phyloP scores from a whole-genome alignment of 2,888 invertebrate genomes.

The Cryptus viduatorius region DNA sequence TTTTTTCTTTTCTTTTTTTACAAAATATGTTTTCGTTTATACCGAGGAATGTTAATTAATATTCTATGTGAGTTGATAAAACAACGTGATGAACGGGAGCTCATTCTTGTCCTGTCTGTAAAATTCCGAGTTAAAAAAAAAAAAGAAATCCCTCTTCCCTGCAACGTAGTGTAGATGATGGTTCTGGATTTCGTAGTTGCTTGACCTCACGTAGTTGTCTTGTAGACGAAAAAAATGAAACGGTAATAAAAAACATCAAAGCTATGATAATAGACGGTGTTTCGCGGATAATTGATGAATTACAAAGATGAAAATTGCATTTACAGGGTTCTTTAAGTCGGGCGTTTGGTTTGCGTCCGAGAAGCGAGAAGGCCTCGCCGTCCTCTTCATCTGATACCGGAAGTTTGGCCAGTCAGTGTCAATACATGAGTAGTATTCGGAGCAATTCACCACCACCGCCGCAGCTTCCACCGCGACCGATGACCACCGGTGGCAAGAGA shows the following conservation, averaged over 20 bases:
- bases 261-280: neutral
- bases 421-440: conserved; percentile 86
- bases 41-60: conserved; percentile 54
- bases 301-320: conserved; percentile 20
- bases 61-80: conserved; percentile 46
- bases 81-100: conserved; percentile 34
- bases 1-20: conserved; percentile 8
- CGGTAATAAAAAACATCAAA: conserved; percentile 13
- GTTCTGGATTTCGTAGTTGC: conserved; percentile 66
- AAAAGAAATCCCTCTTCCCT: conserved; percentile 27
- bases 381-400: conserved; percentile 89
- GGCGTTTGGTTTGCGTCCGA: conserved; percentile 88
- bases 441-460: conserved; percentile 88
- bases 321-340: conserved; percentile 91
- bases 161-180: conserved; percentile 63
- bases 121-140: conserved; percentile 12
- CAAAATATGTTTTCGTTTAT: conserved; percentile 13
- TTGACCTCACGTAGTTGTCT: conserved; percentile 64
- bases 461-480: conserved; percentile 83
- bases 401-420: conserved; percentile 86
- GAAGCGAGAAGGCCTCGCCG: conserved; percentile 89
- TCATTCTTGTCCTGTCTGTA: conserved; percentile 25
- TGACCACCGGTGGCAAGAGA: conserved; percentile 84
- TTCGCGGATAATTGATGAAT: neutral
- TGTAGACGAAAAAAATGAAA: conserved; percentile 27